These are phyloP conservation scores for Acanthurus lineatus DNA, from an alignment of 2,797 vertebrate species.

Conservation along the genomic window DNA sequence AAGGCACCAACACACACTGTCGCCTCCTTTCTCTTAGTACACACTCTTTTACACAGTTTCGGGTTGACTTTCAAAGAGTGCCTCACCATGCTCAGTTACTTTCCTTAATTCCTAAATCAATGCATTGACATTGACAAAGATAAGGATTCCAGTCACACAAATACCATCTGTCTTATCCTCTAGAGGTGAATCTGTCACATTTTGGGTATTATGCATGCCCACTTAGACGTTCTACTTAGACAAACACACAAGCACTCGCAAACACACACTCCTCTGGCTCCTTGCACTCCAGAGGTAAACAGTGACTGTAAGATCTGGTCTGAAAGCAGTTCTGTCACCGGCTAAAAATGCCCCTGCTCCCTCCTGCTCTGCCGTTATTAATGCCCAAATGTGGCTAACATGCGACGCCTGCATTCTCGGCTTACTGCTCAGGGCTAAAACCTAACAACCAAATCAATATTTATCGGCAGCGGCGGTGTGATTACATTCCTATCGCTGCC, in stretches of 20 bases:
- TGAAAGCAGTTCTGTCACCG: conserved; percentile 52
- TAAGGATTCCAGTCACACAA: conserved; percentile 10
- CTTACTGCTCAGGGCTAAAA: conserved; percentile 47
- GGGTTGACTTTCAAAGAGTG: conserved; percentile 9
- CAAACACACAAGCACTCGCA: conserved; percentile 2
- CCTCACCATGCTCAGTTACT: conserved; percentile 7
- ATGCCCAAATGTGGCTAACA: conserved; percentile 68
- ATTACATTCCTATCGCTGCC: conserved; percentile 49
- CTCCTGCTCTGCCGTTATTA: conserved; percentile 26
- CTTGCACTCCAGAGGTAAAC: conserved; percentile 60
- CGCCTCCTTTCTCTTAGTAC: conserved; percentile 2
- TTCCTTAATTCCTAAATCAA: conserved; percentile 40
- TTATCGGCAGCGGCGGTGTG: conserved; percentile 55
- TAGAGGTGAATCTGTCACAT: conserved; percentile 6
- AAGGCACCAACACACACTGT: conserved; percentile 17
- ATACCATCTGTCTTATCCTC: conserved; percentile 7
- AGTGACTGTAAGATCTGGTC: conserved; percentile 36
- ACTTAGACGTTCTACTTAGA: conserved; percentile 14
- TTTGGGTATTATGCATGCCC: neutral
- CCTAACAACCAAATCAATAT: conserved; percentile 76
- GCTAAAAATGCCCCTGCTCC: conserved; percentile 42
- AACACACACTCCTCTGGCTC: conserved; percentile 55
- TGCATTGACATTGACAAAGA: conserved; percentile 18
- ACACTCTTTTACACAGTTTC: neutral
- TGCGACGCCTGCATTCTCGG: conserved; percentile 8